Percentiles rank a stretch among this genome's conserved stretches.
These are phyloP conservation scores for Ceriagrion tenellum DNA, from an alignment of 2,888 invertebrate species.

Conservation along the genomic window DNA sequence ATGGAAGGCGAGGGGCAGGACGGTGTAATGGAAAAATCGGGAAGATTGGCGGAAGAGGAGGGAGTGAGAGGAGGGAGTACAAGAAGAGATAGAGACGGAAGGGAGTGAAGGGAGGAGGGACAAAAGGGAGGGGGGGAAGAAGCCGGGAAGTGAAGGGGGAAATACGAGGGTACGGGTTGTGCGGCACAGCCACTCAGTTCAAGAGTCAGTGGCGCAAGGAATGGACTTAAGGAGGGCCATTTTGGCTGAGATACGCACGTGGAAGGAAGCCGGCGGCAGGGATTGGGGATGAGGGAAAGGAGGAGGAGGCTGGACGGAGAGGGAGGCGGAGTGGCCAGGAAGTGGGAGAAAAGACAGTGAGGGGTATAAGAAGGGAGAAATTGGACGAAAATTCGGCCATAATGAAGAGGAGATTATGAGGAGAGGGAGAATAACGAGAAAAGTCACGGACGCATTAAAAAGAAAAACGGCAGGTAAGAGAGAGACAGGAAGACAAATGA, in stretches of 20 bases:
- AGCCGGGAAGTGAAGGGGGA: not conserved
- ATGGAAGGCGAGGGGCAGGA: not conserved
- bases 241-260: slow-evolving; percentile 39
- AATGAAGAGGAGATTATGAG: not conserved
- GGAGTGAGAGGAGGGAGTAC: not conserved
- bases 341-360: not conserved
- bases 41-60: too few relatives aligned
- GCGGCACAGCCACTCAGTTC: slow-evolving; percentile 50
- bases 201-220: slow-evolving; percentile 61
- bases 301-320: not conserved
- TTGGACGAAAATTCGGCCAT: not conserved
- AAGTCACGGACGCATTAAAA: slow-evolving; percentile 4
- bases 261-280: not conserved
- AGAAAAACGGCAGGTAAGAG: slow-evolving; percentile 3
- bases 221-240: slow-evolving; percentile 54
- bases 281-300: not conserved
- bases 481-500: slow-evolving; percentile 22
- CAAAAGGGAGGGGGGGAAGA: not conserved
- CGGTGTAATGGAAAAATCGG: not conserved
- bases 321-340: not conserved
- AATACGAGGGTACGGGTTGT: slow-evolving; percentile 20
- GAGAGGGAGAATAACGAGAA: not conserved
- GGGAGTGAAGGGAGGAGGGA: not conserved
- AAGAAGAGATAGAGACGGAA: slow-evolving; percentile 16
- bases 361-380: not conserved